Conservation (phyloP, 2,797 vertebrate genomes). For the Protonibea diacanthus region DNA sequence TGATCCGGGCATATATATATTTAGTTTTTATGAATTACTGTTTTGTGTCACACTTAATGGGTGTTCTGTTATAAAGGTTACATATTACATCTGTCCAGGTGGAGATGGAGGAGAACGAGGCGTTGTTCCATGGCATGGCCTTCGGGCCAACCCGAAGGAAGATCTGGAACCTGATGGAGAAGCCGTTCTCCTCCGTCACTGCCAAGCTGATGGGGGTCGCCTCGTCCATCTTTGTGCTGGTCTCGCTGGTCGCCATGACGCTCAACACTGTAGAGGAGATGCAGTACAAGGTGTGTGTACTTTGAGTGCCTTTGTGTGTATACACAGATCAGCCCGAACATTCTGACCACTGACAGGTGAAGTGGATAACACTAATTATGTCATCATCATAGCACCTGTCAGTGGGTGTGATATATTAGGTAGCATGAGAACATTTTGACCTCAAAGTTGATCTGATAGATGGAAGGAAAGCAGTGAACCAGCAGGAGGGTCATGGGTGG, state of each 20-base stretch:
- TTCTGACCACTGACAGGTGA: neutral
- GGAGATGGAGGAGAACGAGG: slow-evolving; percentile 88
- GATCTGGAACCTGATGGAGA: slow-evolving; percentile 97
- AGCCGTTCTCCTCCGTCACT: slow-evolving; percentile 92
- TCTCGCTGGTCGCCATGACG: slow-evolving; percentile 93
- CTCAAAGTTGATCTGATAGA: too few relatives aligned
- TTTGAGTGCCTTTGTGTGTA: neutral
- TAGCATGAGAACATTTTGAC: too few relatives aligned
- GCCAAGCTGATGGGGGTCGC: slow-evolving; percentile 92
- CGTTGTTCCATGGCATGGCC: slow-evolving; percentile 87
- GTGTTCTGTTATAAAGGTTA: neutral
- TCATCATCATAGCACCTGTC: too few relatives aligned
- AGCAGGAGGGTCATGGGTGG: too few relatives aligned
- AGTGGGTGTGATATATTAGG: too few relatives aligned
- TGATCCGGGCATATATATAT: too few relatives aligned
- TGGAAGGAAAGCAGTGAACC: too few relatives aligned
- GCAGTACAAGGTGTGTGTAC: slow-evolving; percentile 83
- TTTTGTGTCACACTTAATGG: neutral
- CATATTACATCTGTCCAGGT: slow-evolving; percentile 60
- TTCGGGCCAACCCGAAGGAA: slow-evolving; percentile 73
- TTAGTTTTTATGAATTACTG: neutral
- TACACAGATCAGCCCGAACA: too few relatives aligned
- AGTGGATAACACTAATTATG: too few relatives aligned
- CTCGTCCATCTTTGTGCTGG: slow-evolving; percentile 93
- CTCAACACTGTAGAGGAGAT: slow-evolving; percentile 96